Percentiles rank a stretch among this genome's conserved stretches.
Evolutionary conservation across 2,888 invertebrate species (phyloP).

Genomic region (Carterocephalus palaemon): DNA sequence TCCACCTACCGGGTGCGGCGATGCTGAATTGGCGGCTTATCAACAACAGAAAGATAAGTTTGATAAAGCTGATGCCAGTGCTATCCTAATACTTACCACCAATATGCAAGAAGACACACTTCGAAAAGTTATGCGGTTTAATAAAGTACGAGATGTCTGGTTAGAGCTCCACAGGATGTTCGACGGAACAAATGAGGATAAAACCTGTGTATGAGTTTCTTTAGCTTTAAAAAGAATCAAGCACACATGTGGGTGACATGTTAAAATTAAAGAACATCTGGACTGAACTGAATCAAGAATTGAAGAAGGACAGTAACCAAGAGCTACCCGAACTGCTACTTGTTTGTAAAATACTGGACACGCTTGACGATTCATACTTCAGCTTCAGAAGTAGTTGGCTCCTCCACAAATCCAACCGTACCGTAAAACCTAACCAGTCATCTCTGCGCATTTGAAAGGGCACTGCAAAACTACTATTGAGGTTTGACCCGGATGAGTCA

Average conservation of each 20-base stretch:
- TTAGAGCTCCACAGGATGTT: background rate
- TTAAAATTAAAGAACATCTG: conserved; percentile 2
- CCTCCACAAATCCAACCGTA: background rate
- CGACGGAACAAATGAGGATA: conserved; percentile 1
- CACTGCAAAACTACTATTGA: background rate
- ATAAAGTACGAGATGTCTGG: background rate
- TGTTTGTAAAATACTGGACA: conserved; percentile 5
- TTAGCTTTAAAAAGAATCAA: background rate
- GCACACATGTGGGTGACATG: background rate
- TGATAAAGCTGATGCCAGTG: too few relatives aligned
- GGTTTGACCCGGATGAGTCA: conserved; percentile 28
- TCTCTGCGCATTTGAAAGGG: background rate
- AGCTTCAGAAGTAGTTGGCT: conserved; percentile 1
- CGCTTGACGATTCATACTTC: background rate
- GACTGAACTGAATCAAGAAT: background rate
- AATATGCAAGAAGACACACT: background rate
- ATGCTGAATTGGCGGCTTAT: too few relatives aligned
- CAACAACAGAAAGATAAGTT: too few relatives aligned
- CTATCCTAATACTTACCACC: too few relatives aligned
- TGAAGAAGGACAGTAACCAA: background rate
- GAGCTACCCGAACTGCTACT: conserved; percentile 4
- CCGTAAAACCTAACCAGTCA: background rate
- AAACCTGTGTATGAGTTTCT: background rate
- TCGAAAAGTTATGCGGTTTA: conserved; percentile 4
- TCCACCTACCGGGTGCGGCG: too few relatives aligned